Conservation (phyloP, 2,113 vertebrate genomes). For the Leucosticte australis region DNA sequence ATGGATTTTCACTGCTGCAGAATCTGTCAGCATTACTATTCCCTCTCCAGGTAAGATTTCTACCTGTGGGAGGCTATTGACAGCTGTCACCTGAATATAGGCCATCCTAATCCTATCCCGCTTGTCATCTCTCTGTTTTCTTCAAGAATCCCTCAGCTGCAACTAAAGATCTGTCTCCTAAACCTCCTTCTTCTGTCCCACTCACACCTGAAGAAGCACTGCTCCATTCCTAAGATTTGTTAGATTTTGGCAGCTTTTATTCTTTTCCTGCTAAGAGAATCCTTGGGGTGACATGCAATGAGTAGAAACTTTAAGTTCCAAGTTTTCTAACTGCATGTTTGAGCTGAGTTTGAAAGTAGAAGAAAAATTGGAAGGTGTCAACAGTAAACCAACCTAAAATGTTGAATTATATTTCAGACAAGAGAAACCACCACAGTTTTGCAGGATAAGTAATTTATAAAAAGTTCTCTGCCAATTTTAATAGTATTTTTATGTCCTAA, state of each 20-base stretch:
- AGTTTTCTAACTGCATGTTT: neutral
- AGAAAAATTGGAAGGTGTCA: neutral
- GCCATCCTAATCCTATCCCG: neutral
- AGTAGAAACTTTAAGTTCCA: neutral
- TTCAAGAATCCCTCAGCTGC: neutral
- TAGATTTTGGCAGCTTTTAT: neutral
- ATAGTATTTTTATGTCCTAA: neutral
- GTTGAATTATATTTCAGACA: neutral
- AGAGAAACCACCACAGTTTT: neutral
- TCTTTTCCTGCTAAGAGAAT: neutral
- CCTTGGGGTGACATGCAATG: neutral
- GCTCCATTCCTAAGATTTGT: accelerated
- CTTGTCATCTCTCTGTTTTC: neutral
- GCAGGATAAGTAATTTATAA: neutral
- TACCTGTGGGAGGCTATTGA: neutral
- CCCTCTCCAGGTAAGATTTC: neutral
- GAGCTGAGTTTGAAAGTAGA: neutral
- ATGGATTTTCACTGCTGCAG: neutral
- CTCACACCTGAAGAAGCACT: neutral
- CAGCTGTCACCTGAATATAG: neutral
- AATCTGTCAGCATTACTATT: neutral
- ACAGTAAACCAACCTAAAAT: neutral
- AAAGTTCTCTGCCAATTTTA: neutral
- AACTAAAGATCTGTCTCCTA: neutral
- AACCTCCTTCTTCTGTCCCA: neutral